Conservation (phyloP, 53 echinoderm and acorn worm species). For the Echinarachnius parma region DNA sequence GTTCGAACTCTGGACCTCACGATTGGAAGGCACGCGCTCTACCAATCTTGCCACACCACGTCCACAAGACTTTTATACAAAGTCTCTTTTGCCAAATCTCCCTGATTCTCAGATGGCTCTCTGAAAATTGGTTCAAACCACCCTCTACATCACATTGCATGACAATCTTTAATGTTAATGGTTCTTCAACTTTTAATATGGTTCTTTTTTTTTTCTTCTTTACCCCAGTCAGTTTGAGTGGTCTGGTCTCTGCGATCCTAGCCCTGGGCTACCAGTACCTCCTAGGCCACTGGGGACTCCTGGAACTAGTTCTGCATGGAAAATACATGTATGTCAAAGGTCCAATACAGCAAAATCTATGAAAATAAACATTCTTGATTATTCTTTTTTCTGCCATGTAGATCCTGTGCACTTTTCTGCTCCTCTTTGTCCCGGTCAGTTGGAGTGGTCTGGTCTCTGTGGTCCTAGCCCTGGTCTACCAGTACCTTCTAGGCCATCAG, state of each 20-base stretch:
- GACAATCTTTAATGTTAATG: too few species aligned
- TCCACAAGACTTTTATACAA: too few species aligned
- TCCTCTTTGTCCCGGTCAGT: constrained; percentile 54
- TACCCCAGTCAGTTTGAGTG: constrained; percentile 56
- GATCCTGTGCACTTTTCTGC: constrained; percentile 58
- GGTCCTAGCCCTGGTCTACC: constrained; percentile 64
- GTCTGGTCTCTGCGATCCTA: constrained; percentile 52
- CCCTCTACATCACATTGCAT: too few species aligned
- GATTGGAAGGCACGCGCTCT: too few species aligned
- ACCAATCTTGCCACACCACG: too few species aligned
- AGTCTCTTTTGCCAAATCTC: too few species aligned
- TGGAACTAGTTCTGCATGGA: constrained; percentile 74
- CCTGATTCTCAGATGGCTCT: too few species aligned
- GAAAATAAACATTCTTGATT: constrained; percentile 9
- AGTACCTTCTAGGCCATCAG: constrained; percentile 59
- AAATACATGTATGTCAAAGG: constrained; percentile 57
- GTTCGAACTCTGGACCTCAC: too few species aligned
- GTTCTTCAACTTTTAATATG: too few species aligned
- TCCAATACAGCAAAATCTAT: too few species aligned
- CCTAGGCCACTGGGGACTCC: constrained; percentile 60
- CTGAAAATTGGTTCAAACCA: too few species aligned
- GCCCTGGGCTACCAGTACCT: constrained; percentile 72
- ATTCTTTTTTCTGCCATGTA: constrained; percentile 23
- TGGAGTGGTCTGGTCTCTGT: constrained; percentile 64
- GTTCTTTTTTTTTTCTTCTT: constrained; percentile 50